Evolutionary conservation across 2,113 vertebrate genomes (phyloP), one percentile per base, ranked within the genome.

Genomic region (Trinectes maculatus): DNA sequence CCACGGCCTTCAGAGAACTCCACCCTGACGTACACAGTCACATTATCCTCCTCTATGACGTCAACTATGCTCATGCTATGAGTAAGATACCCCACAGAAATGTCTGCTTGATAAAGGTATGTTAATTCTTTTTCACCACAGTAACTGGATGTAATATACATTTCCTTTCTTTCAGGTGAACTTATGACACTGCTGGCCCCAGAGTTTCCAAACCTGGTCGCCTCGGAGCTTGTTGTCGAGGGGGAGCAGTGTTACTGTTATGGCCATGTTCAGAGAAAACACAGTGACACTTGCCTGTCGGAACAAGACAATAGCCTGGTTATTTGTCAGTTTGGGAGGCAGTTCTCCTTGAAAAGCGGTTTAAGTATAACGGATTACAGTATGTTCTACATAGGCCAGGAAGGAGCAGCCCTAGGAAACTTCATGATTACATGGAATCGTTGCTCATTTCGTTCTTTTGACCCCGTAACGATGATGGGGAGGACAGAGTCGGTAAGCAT

Each of bases 391-490:
- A 80, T 99, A 1, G 98, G 98, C 21, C 83, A 90, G 0, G 94
- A 95, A 51, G 93, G 95, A 44, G 88, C 92, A 1, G 92, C 93
- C 1, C 90, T 99, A 61, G 93, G 87, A 25, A 97, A 93, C 84
- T 94, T 99, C 84, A 95, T 98, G 91, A 94, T 99, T 90, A 97
- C 94, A 6, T 99, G 96, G 96, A 95, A 96, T 80, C 87, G 63
- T 26, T 94, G 86, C 71, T 72, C 92, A 0, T 98, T 99, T 82
- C 92, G 85, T 59, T 96, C 96, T 18, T 99, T 95, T 11, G 82
- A 96, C 43, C 96, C 98, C 0, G n/a, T 33, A 18, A 95, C 93
- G 0, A 67, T 80, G 34, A 78, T 44, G 0, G 92, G 93, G 22
- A 91, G 94, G 79, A 74, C 24, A 0, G 95, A 98, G 91, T 92